phyloP scores from a whole-genome alignment of 2,797 vertebrate genomes.

The Salmo trutta region DNA sequence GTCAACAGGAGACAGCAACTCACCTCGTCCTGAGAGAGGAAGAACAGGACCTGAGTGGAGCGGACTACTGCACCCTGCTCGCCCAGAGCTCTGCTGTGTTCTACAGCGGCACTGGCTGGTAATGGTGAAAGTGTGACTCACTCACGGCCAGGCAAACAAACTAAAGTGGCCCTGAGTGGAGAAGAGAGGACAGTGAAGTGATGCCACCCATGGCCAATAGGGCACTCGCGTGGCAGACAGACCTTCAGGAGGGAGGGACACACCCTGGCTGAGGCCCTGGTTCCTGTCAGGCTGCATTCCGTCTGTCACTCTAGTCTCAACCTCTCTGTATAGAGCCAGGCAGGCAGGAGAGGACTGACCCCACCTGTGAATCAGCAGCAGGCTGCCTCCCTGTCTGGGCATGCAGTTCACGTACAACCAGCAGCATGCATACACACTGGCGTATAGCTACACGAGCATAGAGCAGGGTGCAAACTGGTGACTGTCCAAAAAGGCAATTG shows the following conservation, averaged over 20 bases:
- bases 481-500: no score
- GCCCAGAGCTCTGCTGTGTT: not conserved
- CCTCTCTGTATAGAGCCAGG: not conserved
- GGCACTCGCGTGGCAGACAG: not conserved
- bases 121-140: constrained; percentile 2
- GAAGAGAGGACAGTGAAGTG: not conserved
- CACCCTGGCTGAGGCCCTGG: not conserved
- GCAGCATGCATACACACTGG: constrained; percentile 10
- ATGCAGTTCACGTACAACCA: not conserved
- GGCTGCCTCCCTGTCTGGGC: constrained; percentile 33
- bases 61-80: not conserved
- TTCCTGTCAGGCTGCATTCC: constrained; percentile 50
- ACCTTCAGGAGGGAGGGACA: not conserved
- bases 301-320: not conserved
- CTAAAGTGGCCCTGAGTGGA: not conserved
- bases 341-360: constrained; percentile 10
- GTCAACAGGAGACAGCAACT: not conserved
- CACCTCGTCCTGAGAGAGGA: not conserved
- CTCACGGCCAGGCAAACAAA: not conserved
- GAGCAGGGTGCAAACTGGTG: no score
- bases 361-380: constrained; percentile 10
- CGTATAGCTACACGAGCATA: not conserved
- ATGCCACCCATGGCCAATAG: not conserved
- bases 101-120: not conserved
- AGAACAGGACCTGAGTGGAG: not conserved